Evolutionary conservation across 2,797 vertebrate species (phyloP), one percentile per base, ranked within the genome.

Genomic region (Amazona finschi): DNA sequence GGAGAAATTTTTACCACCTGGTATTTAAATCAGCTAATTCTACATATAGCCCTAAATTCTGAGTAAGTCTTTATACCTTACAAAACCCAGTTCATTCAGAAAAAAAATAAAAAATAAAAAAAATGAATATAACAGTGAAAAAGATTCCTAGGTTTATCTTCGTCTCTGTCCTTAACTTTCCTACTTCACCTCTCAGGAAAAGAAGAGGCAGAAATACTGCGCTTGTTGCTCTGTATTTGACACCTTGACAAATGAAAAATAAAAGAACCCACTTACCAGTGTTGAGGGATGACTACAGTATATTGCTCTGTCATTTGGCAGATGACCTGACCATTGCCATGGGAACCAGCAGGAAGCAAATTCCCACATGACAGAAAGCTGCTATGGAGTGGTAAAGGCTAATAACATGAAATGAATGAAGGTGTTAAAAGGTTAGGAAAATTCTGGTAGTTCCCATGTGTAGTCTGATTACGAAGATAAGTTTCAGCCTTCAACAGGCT

Each of bases 341-440:
- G 87, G 64, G 72, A 95, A 95, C 33, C 64, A 94, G 64, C 25
- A 85, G 61, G 79, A 89, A 94, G 62, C 75, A 87, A 77, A 95
- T 19, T 60, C 74, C 71, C 44, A 38, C 19, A 25, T 24, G 57
- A 38, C 25, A 78, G 73, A 95, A 91, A 90, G 46, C 55, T 89
- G 52, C 43, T 61, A 33, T 19, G 20, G 16, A 10, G 28, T 28
- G 30, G 24, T 67, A 94, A 93, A 94, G 67, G n/a, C 43, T 94
- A 93, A 93, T 57, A 79, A 65, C 73, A 83, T 75, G 58, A 91
- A 95, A 91, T 73, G 61, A 87, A 74, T 80, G 3, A 47, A 79
- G n/a, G 36, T 76, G 36, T 89, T 97, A 89, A 94, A 92, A 95
- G 70, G 30, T 74, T 90, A 83, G 67, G 31, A 93, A 87, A 70